phyloP scores from a whole-genome alignment of 2,113 vertebrate species.

The Sakesphorus luctuosus region DNA sequence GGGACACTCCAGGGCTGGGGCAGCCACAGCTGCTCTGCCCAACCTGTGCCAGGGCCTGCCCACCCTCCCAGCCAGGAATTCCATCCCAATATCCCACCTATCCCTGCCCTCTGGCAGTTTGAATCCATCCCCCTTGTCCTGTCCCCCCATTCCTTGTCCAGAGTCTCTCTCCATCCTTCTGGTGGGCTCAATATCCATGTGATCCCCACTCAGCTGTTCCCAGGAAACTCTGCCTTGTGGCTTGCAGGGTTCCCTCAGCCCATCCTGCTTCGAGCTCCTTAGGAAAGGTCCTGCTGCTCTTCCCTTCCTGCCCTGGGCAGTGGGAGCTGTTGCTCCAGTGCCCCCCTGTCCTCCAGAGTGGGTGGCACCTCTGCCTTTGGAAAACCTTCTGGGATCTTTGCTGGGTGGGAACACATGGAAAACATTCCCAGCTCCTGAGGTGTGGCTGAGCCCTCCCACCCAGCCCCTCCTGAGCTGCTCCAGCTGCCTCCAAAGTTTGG shows the following conservation, averaged over 20 bases:
- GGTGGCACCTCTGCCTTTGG: neutral
- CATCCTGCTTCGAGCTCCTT: rapidly evolving
- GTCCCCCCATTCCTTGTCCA: neutral
- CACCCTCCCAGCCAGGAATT: neutral
- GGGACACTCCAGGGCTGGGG: neutral
- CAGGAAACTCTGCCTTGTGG: rapidly evolving
- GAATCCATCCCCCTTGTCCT: neutral
- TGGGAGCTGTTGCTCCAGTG: neutral
- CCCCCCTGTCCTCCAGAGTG: neutral
- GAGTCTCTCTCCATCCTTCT: neutral
- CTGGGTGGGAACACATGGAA: rapidly evolving
- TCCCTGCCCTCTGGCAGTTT: neutral
- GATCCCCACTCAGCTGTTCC: rapidly evolving
- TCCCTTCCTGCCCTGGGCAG: neutral
- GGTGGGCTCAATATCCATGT: rapidly evolving
- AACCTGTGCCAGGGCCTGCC: neutral
- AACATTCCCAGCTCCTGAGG: rapidly evolving
- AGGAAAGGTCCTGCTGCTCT: neutral
- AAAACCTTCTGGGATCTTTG: neutral
- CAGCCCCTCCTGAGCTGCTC: neutral
- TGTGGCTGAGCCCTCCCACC: neutral
- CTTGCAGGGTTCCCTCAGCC: rapidly evolving
- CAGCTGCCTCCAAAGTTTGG: neutral
- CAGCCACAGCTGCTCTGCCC: neutral
- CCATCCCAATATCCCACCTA: neutral